These are phyloP conservation scores for Lagria hirta DNA, from an alignment of 2,888 invertebrate genomes.

Conservation along the genomic window DNA sequence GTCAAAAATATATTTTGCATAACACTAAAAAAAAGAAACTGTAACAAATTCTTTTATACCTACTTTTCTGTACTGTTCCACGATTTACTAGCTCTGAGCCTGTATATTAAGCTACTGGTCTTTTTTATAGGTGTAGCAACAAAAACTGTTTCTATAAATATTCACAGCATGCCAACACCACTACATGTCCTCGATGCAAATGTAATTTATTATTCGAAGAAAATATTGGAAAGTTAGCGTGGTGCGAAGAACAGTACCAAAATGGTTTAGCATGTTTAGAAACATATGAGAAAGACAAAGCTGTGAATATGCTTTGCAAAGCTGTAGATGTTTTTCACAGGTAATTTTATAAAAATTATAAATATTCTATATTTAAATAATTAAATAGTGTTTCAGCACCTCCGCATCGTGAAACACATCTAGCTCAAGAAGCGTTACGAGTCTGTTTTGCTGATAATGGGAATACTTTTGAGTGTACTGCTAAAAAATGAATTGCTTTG, in stretches of 20 bases:
- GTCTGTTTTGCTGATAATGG: slow-evolving; percentile 64
- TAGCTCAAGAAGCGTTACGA: slow-evolving; percentile 70
- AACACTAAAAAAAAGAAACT: too few species aligned
- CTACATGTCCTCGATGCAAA: slow-evolving; percentile 59
- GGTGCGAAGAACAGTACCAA: slow-evolving; percentile 57
- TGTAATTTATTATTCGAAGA: slow-evolving; percentile 56
- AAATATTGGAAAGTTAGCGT: slow-evolving; percentile 51
- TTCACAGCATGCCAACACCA: too few species aligned
- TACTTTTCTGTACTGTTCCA: too few species aligned
- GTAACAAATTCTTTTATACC: too few species aligned
- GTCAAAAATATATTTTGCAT: too few species aligned
- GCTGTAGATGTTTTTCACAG: slow-evolving; percentile 64
- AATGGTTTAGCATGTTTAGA: slow-evolving; percentile 58
- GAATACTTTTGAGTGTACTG: slow-evolving; percentile 45
- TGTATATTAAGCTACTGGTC: too few species aligned
- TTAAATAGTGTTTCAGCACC: slow-evolving; percentile 57
- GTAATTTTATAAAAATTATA: slow-evolving; percentile 37
- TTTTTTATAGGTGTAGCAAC: too few species aligned
- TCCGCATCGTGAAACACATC: slow-evolving; percentile 68
- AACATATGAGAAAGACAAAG: slow-evolving; percentile 57
- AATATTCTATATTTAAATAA: background rate
- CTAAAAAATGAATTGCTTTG: slow-evolving; percentile 4
- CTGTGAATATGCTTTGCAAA: slow-evolving; percentile 58
- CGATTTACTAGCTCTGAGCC: too few species aligned
- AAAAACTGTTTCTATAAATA: too few species aligned